phyloP scores from a whole-genome alignment of 2,888 invertebrate species.

The Platynereis dumerilii region DNA sequence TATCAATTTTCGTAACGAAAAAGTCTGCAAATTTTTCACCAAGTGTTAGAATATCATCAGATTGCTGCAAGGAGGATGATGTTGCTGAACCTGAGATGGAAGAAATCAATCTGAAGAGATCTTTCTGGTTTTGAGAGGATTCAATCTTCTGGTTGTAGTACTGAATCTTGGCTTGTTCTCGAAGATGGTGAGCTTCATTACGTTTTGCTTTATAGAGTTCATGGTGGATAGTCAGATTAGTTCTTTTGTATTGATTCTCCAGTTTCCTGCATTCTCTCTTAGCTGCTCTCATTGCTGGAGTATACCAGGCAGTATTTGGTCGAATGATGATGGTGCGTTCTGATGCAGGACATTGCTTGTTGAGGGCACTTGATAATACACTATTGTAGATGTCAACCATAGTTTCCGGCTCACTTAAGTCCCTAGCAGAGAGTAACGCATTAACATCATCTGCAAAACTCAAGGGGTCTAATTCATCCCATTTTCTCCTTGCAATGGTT shows the following conservation, averaged over 20 bases:
- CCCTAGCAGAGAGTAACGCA: no score
- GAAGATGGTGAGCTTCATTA: not conserved
- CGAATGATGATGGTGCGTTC: not conserved
- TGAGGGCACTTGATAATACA: not conserved
- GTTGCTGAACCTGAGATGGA: constrained; percentile 1
- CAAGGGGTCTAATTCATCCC: not conserved
- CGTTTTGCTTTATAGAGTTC: not conserved
- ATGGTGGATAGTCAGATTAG: constrained; percentile 3
- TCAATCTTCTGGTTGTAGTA: not conserved
- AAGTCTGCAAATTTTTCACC: constrained; percentile 6
- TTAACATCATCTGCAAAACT: no score
- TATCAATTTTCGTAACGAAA: constrained; percentile 3
- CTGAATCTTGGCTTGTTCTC: not conserved
- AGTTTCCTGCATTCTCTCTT: not conserved
- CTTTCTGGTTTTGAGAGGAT: not conserved
- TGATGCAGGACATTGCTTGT: not conserved
- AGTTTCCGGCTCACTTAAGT: not conserved
- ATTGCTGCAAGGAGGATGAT: not conserved
- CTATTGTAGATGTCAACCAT: not conserved
- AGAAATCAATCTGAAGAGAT: constrained; percentile 2
- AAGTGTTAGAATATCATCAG: not conserved
- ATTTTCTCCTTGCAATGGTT: not conserved
- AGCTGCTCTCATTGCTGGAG: not conserved
- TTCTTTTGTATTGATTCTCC: not conserved
- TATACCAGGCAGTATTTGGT: constrained; percentile 3